Evolutionary conservation across 2,888 invertebrate genomes (phyloP), one percentile per base, ranked within the genome.

Genomic region (Agrilus cyanescens): DNA sequence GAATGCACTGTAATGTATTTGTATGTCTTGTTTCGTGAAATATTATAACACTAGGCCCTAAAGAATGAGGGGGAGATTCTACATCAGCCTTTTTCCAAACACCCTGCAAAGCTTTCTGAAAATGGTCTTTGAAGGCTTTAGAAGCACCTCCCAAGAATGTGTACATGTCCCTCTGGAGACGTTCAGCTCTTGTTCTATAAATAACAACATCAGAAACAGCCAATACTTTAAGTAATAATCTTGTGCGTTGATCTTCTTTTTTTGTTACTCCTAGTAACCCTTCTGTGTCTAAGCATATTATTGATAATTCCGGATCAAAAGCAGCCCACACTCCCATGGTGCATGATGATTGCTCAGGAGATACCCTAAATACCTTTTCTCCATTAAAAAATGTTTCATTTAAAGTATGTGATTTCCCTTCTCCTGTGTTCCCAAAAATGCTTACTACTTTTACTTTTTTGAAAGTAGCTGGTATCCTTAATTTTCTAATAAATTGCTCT

Each of bases 401-500:
- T 56, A 87, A 65, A 0, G 85, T 85, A 56, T 81, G 75, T 3
- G 85, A 85, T 65, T 87, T 87, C 2, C 86, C 87, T 66, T 85
- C 86, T 0, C 86, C 86, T 0, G 85, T 84, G 57, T 85, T 87
- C 3, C 88, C 88, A 66, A 87, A 85, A 56, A 88, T 84, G 10
- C 86, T 82, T 1, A 87, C 76, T 12, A 86, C 85, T 67, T 86
- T 86, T 12, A 86, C 76, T 61, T 76, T 78, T 12, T 65, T 62
- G 20, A 68, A 65, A 36, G 62, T 65, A 34, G 69, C 68, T 6
- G 58, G 54, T 41, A 74, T 73, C 37, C 67, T 66, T 16, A 78
- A 57, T 41, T 63, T 63, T 30, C 63, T 59, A 8, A 71, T 57
- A 58, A 80, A 75, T 54, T 75, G 61, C 46, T 76, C 73, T 2